Evolutionary conservation across 2,113 vertebrate genomes (phyloP), one percentile per base, ranked within the genome.

Genomic region (Toxotes chatareus): DNA sequence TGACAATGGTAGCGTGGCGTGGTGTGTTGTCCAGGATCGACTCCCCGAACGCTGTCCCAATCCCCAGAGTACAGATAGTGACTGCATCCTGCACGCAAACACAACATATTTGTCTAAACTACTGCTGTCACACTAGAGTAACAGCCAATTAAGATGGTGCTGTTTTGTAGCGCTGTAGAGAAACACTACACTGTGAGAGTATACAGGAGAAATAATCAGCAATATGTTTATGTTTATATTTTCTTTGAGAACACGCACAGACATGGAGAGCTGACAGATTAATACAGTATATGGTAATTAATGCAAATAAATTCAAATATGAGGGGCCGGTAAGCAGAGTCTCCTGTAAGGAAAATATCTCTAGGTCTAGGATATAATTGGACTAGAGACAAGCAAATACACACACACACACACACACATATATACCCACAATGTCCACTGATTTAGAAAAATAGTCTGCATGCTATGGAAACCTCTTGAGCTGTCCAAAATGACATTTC

Each of bases 1-100:
- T 99, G 91, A 99, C 96, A 0, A 99, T 98, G 86, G 98, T 99
- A 3, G 98, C 98, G 86, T 99, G 98, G 73, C 98, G 98, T 16
- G 98, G 98, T 0, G 98, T 99, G 93, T 99, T 99, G 94, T 99
- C 98, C 93, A 99, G 93, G 92, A 99, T 98, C 63, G 98, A 99
- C 92, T 99, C 98, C 91, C 98, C 98, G 79, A 99, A 99, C 57
- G 98, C 98, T 0, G 98, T 99, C 84, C 98, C 98, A 13, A 99
- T 96, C 74, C 98, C 98, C 93, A 99, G 92, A 1, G 97, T 98
- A 73, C 98, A 99, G 93, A 99, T 99, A 27, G 97, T 96, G 91
- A 99, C 98, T 3, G 98, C 97, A 95, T 99, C 98, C 98, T 99
- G 93, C 70, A 51, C 85, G 92, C 13, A 83, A 56, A 76, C 66